Conservation (phyloP, 2,888 invertebrate species). For the Aricia artaxerxes region DNA sequence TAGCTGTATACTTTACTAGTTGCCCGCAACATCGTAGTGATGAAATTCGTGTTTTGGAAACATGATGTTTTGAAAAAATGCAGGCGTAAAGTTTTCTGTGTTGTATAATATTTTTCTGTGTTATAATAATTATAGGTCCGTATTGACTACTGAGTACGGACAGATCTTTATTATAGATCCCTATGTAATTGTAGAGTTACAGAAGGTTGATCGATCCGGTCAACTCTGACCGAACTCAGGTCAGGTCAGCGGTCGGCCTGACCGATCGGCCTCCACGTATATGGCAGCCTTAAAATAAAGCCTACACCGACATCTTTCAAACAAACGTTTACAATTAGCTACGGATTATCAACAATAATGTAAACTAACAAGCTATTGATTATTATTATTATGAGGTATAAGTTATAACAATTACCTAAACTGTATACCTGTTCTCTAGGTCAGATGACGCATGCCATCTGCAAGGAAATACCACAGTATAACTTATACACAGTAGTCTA, state of each 20-base stretch:
- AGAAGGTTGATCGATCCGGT: too few species aligned
- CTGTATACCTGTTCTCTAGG: constrained; percentile 9
- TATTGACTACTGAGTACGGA: too few species aligned
- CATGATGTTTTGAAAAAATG: too few species aligned
- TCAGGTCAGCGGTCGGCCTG: too few species aligned
- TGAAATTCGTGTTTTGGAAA: too few species aligned
- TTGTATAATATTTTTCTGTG: too few species aligned
- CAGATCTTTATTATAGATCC: too few species aligned
- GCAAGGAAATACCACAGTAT: background rate
- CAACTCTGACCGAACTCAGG: too few species aligned
- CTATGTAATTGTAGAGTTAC: too few species aligned
- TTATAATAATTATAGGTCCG: too few species aligned
- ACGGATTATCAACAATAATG: background rate
- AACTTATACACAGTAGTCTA: background rate
- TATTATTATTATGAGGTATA: background rate
- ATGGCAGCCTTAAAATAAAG: background rate
- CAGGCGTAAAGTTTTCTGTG: too few species aligned
- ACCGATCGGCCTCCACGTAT: too few species aligned
- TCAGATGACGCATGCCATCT: background rate
- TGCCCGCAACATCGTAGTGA: background rate
- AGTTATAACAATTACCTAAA: background rate
- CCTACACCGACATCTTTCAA: background rate
- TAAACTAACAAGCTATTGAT: background rate
- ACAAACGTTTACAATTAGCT: background rate
- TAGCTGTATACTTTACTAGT: background rate